These are phyloP conservation scores for Thamnaconus septentrionalis DNA, from an alignment of 2,113 vertebrate genomes.

Conservation along the genomic window DNA sequence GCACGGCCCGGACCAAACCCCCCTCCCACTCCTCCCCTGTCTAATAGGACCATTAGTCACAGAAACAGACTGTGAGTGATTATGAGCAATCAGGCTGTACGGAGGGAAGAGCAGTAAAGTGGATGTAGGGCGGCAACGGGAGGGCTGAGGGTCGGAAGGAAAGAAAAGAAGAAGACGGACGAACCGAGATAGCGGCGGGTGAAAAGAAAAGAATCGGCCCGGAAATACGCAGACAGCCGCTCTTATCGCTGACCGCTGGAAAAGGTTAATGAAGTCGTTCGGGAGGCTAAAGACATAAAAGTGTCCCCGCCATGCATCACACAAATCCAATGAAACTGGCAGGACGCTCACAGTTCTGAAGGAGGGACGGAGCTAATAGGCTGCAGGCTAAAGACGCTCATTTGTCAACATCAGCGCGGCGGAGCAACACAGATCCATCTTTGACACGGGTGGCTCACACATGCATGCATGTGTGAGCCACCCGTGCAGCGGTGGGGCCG, in stretches of 20 bases:
- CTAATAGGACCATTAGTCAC: conserved; percentile 64
- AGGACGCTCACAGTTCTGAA: neutral
- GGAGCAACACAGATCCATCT: conserved; percentile 37
- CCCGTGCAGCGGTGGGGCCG: neutral
- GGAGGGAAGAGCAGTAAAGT: conserved; percentile 34
- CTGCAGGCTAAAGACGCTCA: conserved; percentile 33
- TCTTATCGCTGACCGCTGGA: conserved; percentile 22
- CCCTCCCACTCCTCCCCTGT: conserved; percentile 7
- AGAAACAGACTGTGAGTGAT: conserved; percentile 58
- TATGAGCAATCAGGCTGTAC: conserved; percentile 53
- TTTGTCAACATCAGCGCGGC: conserved; percentile 60
- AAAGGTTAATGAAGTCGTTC: conserved; percentile 62
- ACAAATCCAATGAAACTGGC: conserved; percentile 31
- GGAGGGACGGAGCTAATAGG: conserved; percentile 25
- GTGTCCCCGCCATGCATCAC: conserved; percentile 21
- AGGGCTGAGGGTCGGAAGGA: neutral
- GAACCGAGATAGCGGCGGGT: conserved; percentile 1
- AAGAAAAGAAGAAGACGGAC: neutral
- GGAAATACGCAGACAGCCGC: conserved; percentile 10
- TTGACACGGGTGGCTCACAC: conserved; percentile 3
- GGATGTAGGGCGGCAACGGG: neutral
- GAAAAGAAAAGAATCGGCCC: neutral
- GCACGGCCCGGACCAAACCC: conserved; percentile 12
- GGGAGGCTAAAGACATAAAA: neutral
- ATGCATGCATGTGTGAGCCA: neutral